Evolutionary conservation across 2,888 invertebrate genomes (phyloP).

Genomic region (Eremobia ochroleuca): DNA sequence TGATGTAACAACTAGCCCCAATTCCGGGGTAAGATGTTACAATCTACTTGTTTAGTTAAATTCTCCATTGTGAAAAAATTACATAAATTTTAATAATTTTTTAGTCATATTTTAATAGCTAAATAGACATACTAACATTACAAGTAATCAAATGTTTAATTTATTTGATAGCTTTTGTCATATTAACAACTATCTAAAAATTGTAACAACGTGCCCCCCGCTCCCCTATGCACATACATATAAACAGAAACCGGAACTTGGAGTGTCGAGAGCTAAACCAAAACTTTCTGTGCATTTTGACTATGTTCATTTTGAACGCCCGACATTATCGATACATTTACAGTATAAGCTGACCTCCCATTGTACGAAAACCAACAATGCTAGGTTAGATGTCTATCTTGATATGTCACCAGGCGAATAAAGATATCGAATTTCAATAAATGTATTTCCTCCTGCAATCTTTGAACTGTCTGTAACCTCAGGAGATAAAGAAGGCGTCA

Average conservation of each 20-base stretch:
- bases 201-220: too few relatives aligned
- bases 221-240: too few relatives aligned
- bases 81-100: too few relatives aligned
- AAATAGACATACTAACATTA: too few relatives aligned
- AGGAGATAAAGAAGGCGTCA: conserved; percentile 37
- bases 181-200: too few relatives aligned
- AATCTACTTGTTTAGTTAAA: too few relatives aligned
- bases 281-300: neutral
- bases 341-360: neutral
- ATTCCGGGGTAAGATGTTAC: too few relatives aligned
- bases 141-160: too few relatives aligned
- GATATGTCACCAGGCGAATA: neutral
- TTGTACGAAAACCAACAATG: neutral
- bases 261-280: neutral
- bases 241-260: neutral
- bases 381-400: neutral
- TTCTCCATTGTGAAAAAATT: too few relatives aligned
- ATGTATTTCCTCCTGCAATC: conserved; percentile 8
- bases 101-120: too few relatives aligned
- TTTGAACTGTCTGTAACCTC: conserved; percentile 45
- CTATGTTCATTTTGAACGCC: neutral
- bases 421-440: conserved; percentile 4
- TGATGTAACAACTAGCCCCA: too few relatives aligned
- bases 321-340: neutral
- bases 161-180: too few relatives aligned